A percentile compares a stretch with the other conserved stretches of the same genome.
These are phyloP conservation scores for Nemotelus nigrinus DNA, from an alignment of 2,888 invertebrate genomes.

Conservation along the genomic window DNA sequence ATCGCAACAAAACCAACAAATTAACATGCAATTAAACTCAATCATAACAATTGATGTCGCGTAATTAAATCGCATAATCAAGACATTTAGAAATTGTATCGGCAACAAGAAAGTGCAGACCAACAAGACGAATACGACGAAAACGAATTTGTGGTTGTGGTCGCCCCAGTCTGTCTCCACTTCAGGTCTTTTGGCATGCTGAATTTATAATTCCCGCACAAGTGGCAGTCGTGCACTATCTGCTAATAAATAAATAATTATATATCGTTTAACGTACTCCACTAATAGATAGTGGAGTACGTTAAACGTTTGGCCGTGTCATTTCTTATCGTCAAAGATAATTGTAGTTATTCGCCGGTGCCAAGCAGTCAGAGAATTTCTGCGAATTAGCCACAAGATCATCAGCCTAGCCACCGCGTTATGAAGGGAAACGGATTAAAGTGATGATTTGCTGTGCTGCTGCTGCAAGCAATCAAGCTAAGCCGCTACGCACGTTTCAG, in stretches of 20 bases:
- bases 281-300: too few species aligned
- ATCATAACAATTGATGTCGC: slow-evolving; percentile 23
- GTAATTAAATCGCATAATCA: not conserved
- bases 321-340: slow-evolving; percentile 21
- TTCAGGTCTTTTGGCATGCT: not conserved
- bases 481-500: slow-evolving; percentile 4
- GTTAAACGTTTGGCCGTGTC: not conserved
- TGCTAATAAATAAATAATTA: not conserved
- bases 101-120: not conserved
- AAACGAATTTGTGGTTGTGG: not conserved
- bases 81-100: not conserved
- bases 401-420: slow-evolving; percentile 1
- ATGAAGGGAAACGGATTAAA: not conserved
- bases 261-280: slow-evolving; percentile 22
- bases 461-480: not conserved
- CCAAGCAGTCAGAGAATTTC: slow-evolving; percentile 13
- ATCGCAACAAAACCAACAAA: slow-evolving; percentile 43
- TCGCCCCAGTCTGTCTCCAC: not conserved
- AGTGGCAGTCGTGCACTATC: slow-evolving; percentile 9
- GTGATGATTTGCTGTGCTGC: slow-evolving; percentile 17
- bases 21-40: slow-evolving; percentile 26
- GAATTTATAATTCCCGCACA: slow-evolving; percentile 29
- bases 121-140: not conserved
- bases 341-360: not conserved
- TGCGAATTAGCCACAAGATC: slow-evolving; percentile 10